Evolutionary conservation across 2,113 vertebrate genomes (phyloP).

Genomic region (Urocynchramus pylzowi): DNA sequence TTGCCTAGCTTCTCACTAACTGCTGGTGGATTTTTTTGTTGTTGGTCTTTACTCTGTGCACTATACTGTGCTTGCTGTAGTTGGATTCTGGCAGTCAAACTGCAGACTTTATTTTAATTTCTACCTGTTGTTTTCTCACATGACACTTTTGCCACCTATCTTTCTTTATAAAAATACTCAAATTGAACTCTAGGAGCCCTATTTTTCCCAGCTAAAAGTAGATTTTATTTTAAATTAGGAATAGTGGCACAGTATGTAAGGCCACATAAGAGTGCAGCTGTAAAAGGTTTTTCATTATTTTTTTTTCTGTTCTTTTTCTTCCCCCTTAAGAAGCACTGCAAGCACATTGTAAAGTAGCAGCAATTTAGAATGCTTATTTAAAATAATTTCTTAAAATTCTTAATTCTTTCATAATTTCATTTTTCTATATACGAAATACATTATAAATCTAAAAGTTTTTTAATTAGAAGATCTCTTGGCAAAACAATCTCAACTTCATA

Average conservation of each 20-base stretch:
- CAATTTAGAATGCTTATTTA: neutral
- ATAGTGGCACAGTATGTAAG: neutral
- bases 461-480: neutral
- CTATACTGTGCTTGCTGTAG: neutral
- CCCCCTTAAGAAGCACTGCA: neutral
- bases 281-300: neutral
- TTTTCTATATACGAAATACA: neutral
- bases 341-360: neutral
- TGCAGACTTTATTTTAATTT: neutral
- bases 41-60: neutral
- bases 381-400: neutral
- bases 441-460: accelerated
- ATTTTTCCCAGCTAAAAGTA: neutral
- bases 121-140: neutral
- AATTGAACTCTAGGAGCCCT: neutral
- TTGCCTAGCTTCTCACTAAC: neutral
- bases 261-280: neutral
- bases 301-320: neutral
- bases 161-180: neutral
- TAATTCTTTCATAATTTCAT: neutral
- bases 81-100: neutral
- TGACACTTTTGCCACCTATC: neutral
- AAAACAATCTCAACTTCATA: neutral
- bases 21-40: neutral
- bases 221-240: neutral